phyloP scores from a whole-genome alignment of 2,888 invertebrate species.

The Drosophila pegasa region DNA sequence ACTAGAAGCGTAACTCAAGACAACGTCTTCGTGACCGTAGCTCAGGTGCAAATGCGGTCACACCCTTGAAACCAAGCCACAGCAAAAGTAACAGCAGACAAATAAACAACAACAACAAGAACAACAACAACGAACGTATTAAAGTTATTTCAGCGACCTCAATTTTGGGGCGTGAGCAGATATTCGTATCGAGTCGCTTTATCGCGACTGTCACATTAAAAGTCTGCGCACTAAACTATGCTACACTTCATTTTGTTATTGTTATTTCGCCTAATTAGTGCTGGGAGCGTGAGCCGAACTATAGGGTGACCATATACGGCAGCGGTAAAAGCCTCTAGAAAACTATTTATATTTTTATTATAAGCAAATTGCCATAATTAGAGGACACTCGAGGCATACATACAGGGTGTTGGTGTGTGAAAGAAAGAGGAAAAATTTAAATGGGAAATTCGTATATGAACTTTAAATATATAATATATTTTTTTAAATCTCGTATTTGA shows the following conservation, averaged over 20 bases:
- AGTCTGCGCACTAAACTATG: conserved; percentile 46
- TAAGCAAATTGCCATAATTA: neutral
- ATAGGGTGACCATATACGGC: neutral
- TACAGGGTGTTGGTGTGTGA: neutral
- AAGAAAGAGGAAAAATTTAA: neutral
- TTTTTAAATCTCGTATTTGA: too few species aligned
- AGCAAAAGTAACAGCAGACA: conserved; percentile 48
- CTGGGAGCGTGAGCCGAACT: conserved; percentile 24
- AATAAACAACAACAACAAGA: conserved; percentile 39
- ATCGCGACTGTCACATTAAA: conserved; percentile 63
- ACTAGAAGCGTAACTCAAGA: conserved; percentile 31
- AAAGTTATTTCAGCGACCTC: conserved; percentile 40
- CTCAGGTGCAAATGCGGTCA: conserved; percentile 71
- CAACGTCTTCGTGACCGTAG: conserved; percentile 58
- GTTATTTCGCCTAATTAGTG: conserved; percentile 13
- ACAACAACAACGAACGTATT: conserved; percentile 31
- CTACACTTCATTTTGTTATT: conserved; percentile 45
- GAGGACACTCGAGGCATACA: neutral
- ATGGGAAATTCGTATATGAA: too few species aligned
- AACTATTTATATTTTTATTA: neutral
- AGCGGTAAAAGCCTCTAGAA: neutral
- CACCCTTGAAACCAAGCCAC: conserved; percentile 56
- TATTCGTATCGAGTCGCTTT: conserved; percentile 49
- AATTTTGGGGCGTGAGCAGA: conserved; percentile 42
- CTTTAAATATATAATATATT: too few species aligned